Evolutionary conservation across 2,113 vertebrate species (phyloP).

Genomic region (Hippocampus guttulatus): DNA sequence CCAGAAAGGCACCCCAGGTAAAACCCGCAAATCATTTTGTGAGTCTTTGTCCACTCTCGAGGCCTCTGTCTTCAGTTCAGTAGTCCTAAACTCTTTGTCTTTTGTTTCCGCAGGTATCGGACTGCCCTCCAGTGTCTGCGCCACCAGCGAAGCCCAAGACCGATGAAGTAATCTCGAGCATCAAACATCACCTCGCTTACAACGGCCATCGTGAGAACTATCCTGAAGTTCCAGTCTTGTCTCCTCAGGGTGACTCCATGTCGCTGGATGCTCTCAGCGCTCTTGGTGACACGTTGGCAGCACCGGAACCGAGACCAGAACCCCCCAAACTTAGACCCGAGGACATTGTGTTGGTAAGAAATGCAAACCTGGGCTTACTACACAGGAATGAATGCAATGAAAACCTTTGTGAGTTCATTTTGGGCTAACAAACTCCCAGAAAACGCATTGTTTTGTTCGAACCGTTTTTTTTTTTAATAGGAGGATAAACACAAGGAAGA

Average conservation of each 20-base stretch:
- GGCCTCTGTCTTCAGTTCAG: neutral
- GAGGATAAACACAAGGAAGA: slow-evolving; percentile 50
- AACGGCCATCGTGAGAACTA: neutral
- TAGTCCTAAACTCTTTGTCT: neutral
- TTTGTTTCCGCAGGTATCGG: slow-evolving; percentile 17
- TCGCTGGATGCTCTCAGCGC: slow-evolving; percentile 56
- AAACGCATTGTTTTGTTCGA: neutral
- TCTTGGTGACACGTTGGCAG: slow-evolving; percentile 47
- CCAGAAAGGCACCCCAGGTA: slow-evolving; percentile 38
- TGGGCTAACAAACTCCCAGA: neutral
- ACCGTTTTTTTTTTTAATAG: slow-evolving; percentile 24
- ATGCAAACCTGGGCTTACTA: neutral
- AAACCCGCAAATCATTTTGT: neutral
- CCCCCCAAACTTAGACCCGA: slow-evolving; percentile 55
- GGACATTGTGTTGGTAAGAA: slow-evolving; percentile 57
- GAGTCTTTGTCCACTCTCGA: slow-evolving; percentile 48
- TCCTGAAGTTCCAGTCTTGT: slow-evolving; percentile 2
- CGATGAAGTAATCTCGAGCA: slow-evolving; percentile 16
- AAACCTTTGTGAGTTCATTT: neutral
- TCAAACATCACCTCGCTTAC: neutral
- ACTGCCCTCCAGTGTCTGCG: slow-evolving; percentile 47
- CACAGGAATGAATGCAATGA: no score
- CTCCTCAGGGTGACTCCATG: slow-evolving; percentile 38
- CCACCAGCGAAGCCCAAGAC: slow-evolving; percentile 40
- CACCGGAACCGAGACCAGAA: slow-evolving; percentile 48